Conservation (phyloP, 2,113 vertebrate species). For the Felis catus region F.catus_Fca126_mat1.0 CM031427.1:19989501-19990000, state of each 20-base stretch:
- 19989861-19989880: background rate
- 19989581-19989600: background rate
- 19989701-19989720: background rate
- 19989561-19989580: background rate
- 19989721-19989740: background rate
- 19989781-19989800: background rate
- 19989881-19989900: background rate
- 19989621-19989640: fast-evolving
- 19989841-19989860: background rate
- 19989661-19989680: background rate
- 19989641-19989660: fast-evolving
- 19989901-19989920: background rate
- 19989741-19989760: background rate
- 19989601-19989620: background rate
- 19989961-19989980: background rate
- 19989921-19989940: background rate
- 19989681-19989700: background rate
- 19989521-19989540: background rate
- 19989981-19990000: background rate
- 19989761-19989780: background rate
- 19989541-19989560: background rate
- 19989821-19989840: background rate
- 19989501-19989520: background rate
- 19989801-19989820: background rate
- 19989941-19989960: background rate